These are phyloP conservation scores for Pongo abelii DNA, from an alignment of 2,113 vertebrate genomes.

Conservation along the genomic window DNA sequence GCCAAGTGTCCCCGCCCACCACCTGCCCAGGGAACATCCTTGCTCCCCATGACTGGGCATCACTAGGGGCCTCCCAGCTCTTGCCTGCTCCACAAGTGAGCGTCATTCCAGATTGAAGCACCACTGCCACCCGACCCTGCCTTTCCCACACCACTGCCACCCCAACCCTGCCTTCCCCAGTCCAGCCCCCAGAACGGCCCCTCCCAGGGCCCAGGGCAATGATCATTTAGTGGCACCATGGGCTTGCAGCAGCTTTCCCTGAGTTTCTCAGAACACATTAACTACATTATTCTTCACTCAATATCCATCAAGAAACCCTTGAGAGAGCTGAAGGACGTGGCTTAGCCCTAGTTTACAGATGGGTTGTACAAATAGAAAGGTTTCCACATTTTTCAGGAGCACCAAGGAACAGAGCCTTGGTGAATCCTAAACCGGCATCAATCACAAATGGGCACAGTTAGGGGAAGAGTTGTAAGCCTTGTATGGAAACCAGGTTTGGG, in stretches of 20 bases:
- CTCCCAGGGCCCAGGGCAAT: neutral
- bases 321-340: neutral
- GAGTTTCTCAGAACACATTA: neutral
- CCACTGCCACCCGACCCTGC: neutral
- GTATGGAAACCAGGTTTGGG: neutral
- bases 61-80: neutral
- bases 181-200: neutral
- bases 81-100: neutral
- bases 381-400: neutral
- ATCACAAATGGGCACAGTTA: neutral
- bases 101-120: neutral
- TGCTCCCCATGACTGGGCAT: neutral
- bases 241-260: neutral
- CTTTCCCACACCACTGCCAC: neutral
- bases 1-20: neutral
- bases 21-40: neutral
- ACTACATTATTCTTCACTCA: neutral
- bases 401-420: neutral
- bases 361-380: constrained; percentile 2
- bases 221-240: neutral
- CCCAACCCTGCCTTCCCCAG: neutral
- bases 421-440: neutral
- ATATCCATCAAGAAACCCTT: neutral
- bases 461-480: neutral
- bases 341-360: neutral